Conservation (phyloP, 2,888 invertebrate genomes). For the Synanthedon tipuliformis region DNA sequence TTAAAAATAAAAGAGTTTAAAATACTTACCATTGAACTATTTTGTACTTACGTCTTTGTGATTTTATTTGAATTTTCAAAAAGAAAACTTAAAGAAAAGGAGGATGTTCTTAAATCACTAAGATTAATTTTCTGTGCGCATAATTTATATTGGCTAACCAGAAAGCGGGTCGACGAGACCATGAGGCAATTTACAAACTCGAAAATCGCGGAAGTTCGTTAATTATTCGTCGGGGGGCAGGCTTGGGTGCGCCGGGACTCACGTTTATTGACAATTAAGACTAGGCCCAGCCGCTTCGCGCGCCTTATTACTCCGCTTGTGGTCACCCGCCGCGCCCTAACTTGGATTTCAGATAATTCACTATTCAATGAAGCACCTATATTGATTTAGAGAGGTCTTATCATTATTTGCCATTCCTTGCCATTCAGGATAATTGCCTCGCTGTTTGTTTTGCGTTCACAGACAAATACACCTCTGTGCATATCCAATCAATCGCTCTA, state of each 20-base stretch:
- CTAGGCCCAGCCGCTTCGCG: conserved; percentile 48
- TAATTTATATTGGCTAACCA: conserved; percentile 65
- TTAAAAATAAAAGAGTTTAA: no score
- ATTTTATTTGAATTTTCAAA: conserved; percentile 14
- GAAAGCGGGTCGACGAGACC: conserved; percentile 61
- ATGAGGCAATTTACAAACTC: conserved; percentile 69
- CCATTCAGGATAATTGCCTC: conserved; percentile 13
- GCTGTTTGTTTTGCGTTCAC: background rate
- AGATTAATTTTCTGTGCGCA: conserved; percentile 64
- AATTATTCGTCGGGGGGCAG: conserved; percentile 61
- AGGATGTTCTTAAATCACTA: conserved; percentile 54
- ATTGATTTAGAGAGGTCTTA: conserved; percentile 13
- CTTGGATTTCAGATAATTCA: conserved; percentile 29
- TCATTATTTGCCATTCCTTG: conserved; percentile 7
- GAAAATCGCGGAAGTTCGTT: conserved; percentile 70
- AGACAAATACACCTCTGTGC: background rate
- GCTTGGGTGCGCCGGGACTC: conserved; percentile 48
- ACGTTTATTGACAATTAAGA: conserved; percentile 68
- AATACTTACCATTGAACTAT: no score
- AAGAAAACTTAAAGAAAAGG: conserved; percentile 28
- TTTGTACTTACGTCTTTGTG: no score
- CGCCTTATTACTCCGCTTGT: conserved; percentile 47
- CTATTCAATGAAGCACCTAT: conserved; percentile 36
- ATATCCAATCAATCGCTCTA: background rate
- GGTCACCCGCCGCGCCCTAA: conserved; percentile 23